A percentile compares a stretch with the other conserved stretches of the same genome.
These are phyloP conservation scores for Drosophila mimica DNA, from an alignment of 2,888 invertebrate genomes.

Conservation along the genomic window DNA sequence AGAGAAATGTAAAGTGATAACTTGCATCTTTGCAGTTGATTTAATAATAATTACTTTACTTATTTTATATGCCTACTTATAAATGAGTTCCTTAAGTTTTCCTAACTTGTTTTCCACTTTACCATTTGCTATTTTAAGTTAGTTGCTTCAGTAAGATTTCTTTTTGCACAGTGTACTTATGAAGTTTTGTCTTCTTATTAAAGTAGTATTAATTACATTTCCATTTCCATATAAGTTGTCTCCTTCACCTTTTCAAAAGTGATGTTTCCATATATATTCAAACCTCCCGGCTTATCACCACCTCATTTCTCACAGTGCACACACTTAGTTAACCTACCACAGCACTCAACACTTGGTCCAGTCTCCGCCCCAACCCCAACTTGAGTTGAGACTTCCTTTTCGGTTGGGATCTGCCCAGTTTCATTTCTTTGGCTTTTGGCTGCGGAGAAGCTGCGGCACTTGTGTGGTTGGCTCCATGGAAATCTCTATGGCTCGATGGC, in stretches of 20 bases:
- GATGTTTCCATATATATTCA: background rate
- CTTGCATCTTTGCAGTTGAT: background rate
- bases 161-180: background rate
- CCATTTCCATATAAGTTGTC: background rate
- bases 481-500: constrained; percentile 58
- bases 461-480: constrained; percentile 60
- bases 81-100: background rate
- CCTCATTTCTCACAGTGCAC: constrained; percentile 39
- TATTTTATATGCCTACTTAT: background rate
- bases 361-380: constrained; percentile 10
- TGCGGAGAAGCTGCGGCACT: constrained; percentile 33
- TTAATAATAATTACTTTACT: background rate
- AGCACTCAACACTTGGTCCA: constrained; percentile 70
- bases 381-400: constrained; percentile 21
- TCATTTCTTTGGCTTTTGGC: constrained; percentile 25
- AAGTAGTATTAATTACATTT: background rate
- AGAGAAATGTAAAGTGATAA: constrained; percentile 6
- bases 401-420: constrained; percentile 11
- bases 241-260: background rate
- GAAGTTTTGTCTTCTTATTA: background rate
- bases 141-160: background rate
- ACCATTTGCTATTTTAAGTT: background rate
- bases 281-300: background rate
- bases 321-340: constrained; percentile 47
- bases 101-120: background rate